Base-by-base conservation (phyloP, 92 coral and sea anemone species). In the Actinernus sp. region DNA sequence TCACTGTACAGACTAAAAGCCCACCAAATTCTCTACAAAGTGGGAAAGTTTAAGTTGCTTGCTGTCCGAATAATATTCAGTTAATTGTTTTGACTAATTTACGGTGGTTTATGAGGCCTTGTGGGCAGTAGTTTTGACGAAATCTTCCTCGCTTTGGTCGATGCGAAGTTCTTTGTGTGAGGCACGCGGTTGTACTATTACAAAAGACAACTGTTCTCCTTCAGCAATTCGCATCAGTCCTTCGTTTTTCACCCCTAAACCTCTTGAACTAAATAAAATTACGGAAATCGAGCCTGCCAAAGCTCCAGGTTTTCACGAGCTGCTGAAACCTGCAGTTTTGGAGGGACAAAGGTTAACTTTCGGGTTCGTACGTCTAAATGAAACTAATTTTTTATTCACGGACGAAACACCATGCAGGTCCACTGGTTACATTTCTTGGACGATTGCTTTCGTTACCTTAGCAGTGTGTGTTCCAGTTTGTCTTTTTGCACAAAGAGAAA, bases 151-250 rank as follows among this genome's bases (percentile, higher is more conserved):
- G 0, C 33, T 65, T 65, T 65, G 48, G 43, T 50, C 23, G 58
- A 65, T 34, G 18, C 34, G 53, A 32, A 34, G 31, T 49, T 65
- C 72, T 65, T 65, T 65, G 72, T 65, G 72, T 65, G 26, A 32
- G 55, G 59, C 72, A 65, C 72, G 72, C 72, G 72, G 72, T 65
- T 65, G 48, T 21, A 47, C 33, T 65, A 65, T 65, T 65, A n/a
- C 58, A 65, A 65, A 48, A 26, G 55, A 65, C 24, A 18, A 46
- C 27, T 30, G 31, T 26, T 31, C 36, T 17, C 58, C 58, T 65
- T 44, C 58, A 21, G 50, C 39, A 26, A 31, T 18, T 13, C 30
- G 50, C 24, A 48, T 31, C 36, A 26, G 13, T 20, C 32, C 50
- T 21, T n/a, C n/a, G n/a, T n/a, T n/a, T n/a, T n/a, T n/a, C n/a